Evolutionary conservation across 2,113 vertebrate species (phyloP).

Genomic region (Cygnus atratus): DNA sequence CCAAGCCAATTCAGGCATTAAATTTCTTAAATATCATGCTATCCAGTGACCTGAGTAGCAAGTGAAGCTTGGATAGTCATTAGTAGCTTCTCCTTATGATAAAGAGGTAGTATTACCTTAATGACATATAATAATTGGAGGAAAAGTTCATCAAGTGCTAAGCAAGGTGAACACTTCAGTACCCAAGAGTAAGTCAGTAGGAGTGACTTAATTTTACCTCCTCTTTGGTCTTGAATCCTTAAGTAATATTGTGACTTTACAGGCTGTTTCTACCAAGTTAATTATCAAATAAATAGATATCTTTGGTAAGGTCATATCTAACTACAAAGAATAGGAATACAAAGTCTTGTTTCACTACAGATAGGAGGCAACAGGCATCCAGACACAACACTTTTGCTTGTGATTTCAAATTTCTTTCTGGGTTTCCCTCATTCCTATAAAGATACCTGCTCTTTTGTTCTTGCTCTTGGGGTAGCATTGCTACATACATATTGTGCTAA

Average conservation of each 20-base stretch:
- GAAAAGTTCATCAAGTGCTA: constrained; percentile 4
- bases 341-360: neutral
- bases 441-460: neutral
- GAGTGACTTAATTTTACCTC: neutral
- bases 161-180: neutral
- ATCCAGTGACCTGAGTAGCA: neutral
- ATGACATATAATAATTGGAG: neutral
- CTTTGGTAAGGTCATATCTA: neutral
- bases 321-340: neutral
- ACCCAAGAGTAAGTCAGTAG: neutral
- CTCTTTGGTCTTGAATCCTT: neutral
- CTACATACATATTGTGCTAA: neutral
- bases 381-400: neutral
- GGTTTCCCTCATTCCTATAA: neutral
- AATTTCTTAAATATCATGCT: constrained; percentile 41
- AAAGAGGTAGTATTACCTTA: constrained; percentile 17
- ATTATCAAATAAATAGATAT: neutral
- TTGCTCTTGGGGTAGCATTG: neutral
- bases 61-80: neutral
- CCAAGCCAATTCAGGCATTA: constrained; percentile 17
- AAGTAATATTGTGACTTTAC: neutral
- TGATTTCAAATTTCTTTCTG: neutral
- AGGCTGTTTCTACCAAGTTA: neutral
- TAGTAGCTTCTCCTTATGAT: neutral
- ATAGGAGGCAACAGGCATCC: neutral